phyloP scores from a whole-genome alignment of 2,113 vertebrate genomes.

The Hucho hucho region DNA sequence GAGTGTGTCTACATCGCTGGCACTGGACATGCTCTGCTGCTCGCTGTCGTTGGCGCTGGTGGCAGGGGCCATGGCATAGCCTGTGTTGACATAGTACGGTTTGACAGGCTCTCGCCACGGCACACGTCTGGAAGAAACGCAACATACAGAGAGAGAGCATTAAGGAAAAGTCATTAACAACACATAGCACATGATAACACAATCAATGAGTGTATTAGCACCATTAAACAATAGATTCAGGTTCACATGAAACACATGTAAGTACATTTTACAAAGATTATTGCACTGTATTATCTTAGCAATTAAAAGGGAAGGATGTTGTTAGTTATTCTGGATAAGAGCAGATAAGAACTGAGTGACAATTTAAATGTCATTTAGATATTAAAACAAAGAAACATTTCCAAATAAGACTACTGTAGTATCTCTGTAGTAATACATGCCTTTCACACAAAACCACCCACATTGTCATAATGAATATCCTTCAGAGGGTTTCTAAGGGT shows the following conservation, averaged over 20 bases:
- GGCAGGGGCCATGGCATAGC: conserved; percentile 90
- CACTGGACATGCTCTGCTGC: conserved; percentile 99
- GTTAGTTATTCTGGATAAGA: not conserved
- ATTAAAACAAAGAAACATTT: not conserved
- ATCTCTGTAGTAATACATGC: too few relatives aligned
- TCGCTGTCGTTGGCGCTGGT: conserved; percentile 98
- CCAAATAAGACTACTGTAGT: not conserved
- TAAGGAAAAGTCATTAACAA: not conserved
- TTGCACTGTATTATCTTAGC: not conserved
- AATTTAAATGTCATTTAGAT: not conserved
- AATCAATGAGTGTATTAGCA: not conserved
- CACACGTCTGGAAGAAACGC: conserved; percentile 59
- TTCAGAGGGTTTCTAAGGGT: too few relatives aligned
- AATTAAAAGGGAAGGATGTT: not conserved
- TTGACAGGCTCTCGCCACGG: conserved; percentile 89
- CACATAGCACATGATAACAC: too few relatives aligned
- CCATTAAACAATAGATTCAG: not conserved
- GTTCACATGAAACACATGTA: not conserved
- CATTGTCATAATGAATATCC: too few relatives aligned
- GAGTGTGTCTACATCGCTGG: conserved; percentile 95
- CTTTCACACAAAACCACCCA: not conserved
- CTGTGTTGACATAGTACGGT: conserved; percentile 94
- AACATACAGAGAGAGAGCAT: not conserved
- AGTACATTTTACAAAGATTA: not conserved
- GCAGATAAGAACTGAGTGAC: not conserved